Evolutionary conservation across 2,888 invertebrate species (phyloP).

Genomic region (Tortricodes alternella): DNA sequence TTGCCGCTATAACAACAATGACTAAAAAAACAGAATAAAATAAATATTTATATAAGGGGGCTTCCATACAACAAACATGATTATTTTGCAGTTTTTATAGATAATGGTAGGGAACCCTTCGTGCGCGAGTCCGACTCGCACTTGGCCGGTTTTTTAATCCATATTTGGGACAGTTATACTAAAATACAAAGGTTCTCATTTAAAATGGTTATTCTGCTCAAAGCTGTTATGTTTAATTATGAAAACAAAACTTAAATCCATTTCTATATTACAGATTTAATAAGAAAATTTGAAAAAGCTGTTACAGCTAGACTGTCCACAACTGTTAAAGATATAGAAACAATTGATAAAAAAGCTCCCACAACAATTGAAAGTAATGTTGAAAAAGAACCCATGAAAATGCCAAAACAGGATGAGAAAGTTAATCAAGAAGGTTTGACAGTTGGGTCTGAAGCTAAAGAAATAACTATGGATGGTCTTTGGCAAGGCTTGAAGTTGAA

Average conservation of each 20-base stretch:
- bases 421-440: constrained; percentile 44
- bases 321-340: constrained; percentile 39
- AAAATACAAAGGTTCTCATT: too few relatives aligned
- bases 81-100: too few relatives aligned
- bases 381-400: constrained; percentile 33
- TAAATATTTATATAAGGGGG: too few relatives aligned
- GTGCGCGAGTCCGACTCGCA: too few relatives aligned
- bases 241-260: not conserved
- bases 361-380: constrained; percentile 37
- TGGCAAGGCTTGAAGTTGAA: constrained; percentile 68
- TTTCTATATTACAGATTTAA: constrained; percentile 51
- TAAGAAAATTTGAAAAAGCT: constrained; percentile 62
- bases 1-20: too few relatives aligned
- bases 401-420: constrained; percentile 31
- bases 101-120: too few relatives aligned
- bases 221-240: not conserved
- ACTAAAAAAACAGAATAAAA: too few relatives aligned
- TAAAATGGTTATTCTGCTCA: too few relatives aligned
- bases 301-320: constrained; percentile 48
- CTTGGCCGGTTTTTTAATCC: too few relatives aligned
- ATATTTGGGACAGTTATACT: too few relatives aligned
- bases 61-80: too few relatives aligned
- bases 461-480: constrained; percentile 64
- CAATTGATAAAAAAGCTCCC: constrained; percentile 37
- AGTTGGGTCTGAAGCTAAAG: constrained; percentile 58